Conservation (phyloP, 2,888 invertebrate genomes). For the Aphodius sticticus region DNA sequence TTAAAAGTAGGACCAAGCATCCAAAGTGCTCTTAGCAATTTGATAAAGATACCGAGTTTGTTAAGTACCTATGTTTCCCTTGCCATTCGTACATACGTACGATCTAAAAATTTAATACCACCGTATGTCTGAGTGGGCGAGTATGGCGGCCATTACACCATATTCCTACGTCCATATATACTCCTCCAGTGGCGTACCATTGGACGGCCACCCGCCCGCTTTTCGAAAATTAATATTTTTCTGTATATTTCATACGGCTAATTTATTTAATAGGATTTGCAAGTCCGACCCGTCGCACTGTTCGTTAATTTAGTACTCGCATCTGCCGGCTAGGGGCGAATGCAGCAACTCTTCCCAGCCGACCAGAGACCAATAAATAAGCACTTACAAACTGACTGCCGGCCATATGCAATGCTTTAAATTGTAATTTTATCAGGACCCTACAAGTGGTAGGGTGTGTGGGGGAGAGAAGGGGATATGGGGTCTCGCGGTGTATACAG, state of each 20-base stretch:
- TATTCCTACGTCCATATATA: neutral
- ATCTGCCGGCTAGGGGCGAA: conserved; percentile 23
- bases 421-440: conserved; percentile 45
- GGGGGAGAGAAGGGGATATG: too few species aligned
- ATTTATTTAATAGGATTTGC: conserved; percentile 29
- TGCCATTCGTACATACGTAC: neutral
- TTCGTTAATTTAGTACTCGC: conserved; percentile 29
- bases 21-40: neutral
- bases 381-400: conserved; percentile 38
- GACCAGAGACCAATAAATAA: conserved; percentile 44
- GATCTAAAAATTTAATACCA: neutral
- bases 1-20: neutral
- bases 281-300: conserved; percentile 7
- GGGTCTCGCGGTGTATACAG: too few species aligned
- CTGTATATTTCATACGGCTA: neutral
- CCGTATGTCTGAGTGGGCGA: neutral
- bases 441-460: neutral
- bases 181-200: neutral
- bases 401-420: conserved; percentile 45
- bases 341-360: conserved; percentile 26
- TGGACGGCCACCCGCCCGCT: neutral
- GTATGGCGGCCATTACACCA: neutral
- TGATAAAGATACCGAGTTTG: neutral
- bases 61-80: neutral
- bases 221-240: neutral